A percentile compares a stretch with the other conserved stretches of the same genome.
phyloP scores from a whole-genome alignment of 2,113 vertebrate species.

The Scomber colias region DNA sequence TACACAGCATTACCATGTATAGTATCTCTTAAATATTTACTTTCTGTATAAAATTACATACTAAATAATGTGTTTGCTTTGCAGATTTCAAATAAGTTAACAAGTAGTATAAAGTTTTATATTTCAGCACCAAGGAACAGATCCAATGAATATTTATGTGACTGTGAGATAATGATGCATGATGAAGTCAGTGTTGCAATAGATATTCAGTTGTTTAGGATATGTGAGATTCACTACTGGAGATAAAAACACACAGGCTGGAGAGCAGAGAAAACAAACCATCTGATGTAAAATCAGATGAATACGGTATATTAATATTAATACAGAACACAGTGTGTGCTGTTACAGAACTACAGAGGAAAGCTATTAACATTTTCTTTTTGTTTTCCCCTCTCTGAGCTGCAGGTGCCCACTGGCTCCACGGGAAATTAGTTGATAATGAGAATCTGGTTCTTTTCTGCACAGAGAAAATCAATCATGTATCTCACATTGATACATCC shows the following conservation, averaged over 20 bases:
- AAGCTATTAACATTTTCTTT: neutral
- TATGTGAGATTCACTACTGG: neutral
- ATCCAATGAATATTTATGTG: neutral
- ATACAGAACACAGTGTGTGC: neutral
- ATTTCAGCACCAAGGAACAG: neutral
- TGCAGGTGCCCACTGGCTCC: slow-evolving; percentile 14
- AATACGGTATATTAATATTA: slow-evolving; percentile 15
- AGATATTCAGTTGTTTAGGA: slow-evolving; percentile 8
- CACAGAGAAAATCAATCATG: neutral
- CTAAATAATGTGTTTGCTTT: neutral
- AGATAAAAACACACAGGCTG: slow-evolving; percentile 12
- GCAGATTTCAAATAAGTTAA: neutral
- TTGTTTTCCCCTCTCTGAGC: neutral
- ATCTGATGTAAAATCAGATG: neutral
- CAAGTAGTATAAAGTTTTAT: neutral
- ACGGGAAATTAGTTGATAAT: slow-evolving; percentile 22
- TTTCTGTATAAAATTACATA: neutral
- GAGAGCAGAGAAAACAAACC: neutral
- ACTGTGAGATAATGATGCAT: neutral
- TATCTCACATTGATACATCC: neutral
- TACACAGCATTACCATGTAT: slow-evolving; percentile 23
- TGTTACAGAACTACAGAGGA: neutral
- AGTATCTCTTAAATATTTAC: neutral
- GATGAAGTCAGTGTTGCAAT: neutral
- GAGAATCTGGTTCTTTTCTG: slow-evolving; percentile 12